Evolutionary conservation across 1,140 invertebrate genomes (phyloP).

Genomic region (Caerostris extrusa): DNA sequence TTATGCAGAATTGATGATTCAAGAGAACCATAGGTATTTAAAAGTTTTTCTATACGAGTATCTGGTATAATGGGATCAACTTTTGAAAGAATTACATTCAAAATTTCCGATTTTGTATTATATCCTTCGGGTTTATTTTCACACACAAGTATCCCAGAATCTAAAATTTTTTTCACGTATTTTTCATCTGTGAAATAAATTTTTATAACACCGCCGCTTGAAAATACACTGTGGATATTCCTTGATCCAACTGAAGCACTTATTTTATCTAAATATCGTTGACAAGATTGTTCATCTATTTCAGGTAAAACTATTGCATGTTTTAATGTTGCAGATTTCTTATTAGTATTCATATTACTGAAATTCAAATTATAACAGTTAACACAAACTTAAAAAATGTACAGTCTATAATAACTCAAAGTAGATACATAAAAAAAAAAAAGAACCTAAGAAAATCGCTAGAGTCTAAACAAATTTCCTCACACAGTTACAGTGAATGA

Average conservation of each 20-base stretch:
- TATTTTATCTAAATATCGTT: background rate
- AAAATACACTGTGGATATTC: slow-evolving; percentile 35
- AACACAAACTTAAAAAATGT: background rate
- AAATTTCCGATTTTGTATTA: background rate
- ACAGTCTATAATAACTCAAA: background rate
- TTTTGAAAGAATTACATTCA: background rate
- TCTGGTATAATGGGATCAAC: slow-evolving; percentile 49
- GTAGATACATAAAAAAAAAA: background rate
- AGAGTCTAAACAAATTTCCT: background rate
- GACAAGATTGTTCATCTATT: background rate
- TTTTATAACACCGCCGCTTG: background rate
- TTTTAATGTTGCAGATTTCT: background rate
- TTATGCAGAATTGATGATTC: background rate
- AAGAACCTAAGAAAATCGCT: too few species aligned
- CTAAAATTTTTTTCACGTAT: background rate
- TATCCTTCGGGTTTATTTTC: background rate
- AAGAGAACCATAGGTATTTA: background rate
- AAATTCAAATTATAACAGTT: background rate
- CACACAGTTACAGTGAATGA: background rate
- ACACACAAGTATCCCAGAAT: background rate
- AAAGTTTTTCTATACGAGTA: background rate
- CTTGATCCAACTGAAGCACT: slow-evolving; percentile 17
- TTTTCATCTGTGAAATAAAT: slow-evolving; percentile 13
- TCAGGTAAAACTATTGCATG: slow-evolving; percentile 28
- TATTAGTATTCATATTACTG: background rate